Percentiles rank a stretch among this genome's conserved stretches.
Evolutionary conservation across 2,888 invertebrate genomes (phyloP).

Genomic region (Frankliniella fusca): DNA sequence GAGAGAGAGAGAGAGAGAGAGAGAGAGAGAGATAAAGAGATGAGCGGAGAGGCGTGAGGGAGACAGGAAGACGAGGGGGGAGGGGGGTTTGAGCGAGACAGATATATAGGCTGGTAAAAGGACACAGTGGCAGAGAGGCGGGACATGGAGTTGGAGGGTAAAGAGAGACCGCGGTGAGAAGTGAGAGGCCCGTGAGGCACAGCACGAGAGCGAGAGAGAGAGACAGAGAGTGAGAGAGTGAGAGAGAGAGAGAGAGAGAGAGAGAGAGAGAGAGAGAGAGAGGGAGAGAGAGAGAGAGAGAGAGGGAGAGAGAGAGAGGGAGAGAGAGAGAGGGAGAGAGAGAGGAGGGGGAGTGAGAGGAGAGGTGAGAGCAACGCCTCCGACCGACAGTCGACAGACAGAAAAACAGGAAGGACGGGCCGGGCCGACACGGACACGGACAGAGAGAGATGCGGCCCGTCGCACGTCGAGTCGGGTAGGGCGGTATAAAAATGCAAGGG

Average conservation of each 20-base stretch:
- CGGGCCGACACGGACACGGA: background rate
- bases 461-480: too few relatives aligned
- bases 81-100: too few relatives aligned
- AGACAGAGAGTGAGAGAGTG: background rate
- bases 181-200: background rate
- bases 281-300: background rate
- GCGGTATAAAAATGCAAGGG: too few relatives aligned
- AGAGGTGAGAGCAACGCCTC: background rate
- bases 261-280: slow-evolving; percentile 1
- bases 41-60: too few relatives aligned
- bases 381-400: background rate
- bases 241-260: background rate
- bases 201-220: background rate
- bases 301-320: background rate
- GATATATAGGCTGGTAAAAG: too few relatives aligned
- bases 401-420: background rate
- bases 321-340: background rate
- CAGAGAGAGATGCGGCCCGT: too few relatives aligned
- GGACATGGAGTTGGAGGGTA: too few relatives aligned
- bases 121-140: too few relatives aligned
- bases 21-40: too few relatives aligned
- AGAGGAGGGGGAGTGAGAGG: background rate
- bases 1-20: too few relatives aligned
- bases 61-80: too few relatives aligned
- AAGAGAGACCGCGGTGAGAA: too few relatives aligned